phyloP scores from a whole-genome alignment of 2,113 vertebrate genomes.

The Oncorhynchus gorbuscha region DNA sequence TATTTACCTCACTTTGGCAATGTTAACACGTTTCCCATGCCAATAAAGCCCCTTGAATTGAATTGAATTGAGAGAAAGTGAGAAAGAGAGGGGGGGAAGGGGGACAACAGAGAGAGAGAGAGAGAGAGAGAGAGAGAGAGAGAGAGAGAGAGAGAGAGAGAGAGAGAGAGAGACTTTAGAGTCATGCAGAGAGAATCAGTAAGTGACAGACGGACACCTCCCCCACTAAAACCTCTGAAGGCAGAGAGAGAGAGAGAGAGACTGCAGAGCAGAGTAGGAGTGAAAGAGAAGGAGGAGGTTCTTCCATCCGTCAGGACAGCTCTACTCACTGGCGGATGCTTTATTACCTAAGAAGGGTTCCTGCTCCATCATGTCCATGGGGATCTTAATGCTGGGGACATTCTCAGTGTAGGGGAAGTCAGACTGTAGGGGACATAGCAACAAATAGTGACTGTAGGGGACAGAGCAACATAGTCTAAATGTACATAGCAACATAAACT shows the following conservation, averaged over 20 bases:
- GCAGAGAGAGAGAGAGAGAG: not conserved
- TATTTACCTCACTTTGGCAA: too few species aligned
- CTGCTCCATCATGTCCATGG: constrained; percentile 99
- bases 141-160: too few species aligned
- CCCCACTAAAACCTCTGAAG: not conserved
- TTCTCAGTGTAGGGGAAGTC: constrained; percentile 96
- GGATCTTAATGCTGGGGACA: constrained; percentile 98
- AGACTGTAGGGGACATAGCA: constrained; percentile 87
- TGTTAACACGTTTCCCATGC: too few species aligned
- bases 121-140: not conserved
- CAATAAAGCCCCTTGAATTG: too few species aligned
- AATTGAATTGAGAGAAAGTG: too few species aligned
- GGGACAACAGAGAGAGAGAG: not conserved
- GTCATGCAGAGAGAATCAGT: constrained; percentile 10
- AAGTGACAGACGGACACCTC: not conserved
- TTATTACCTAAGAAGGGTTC: constrained; percentile 97
- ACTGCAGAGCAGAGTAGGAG: constrained; percentile 9
- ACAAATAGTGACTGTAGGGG: not conserved
- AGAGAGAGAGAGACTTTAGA: not conserved
- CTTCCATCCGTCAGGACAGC: constrained; percentile 46
- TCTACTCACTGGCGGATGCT: constrained; percentile 96
- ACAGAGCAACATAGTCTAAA: not conserved
- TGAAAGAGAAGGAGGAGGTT: not conserved
- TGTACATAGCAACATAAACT: not conserved
- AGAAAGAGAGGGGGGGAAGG: not conserved